phyloP scores from a whole-genome alignment of 2,797 vertebrate species.

The Echeneis naucrates region DNA sequence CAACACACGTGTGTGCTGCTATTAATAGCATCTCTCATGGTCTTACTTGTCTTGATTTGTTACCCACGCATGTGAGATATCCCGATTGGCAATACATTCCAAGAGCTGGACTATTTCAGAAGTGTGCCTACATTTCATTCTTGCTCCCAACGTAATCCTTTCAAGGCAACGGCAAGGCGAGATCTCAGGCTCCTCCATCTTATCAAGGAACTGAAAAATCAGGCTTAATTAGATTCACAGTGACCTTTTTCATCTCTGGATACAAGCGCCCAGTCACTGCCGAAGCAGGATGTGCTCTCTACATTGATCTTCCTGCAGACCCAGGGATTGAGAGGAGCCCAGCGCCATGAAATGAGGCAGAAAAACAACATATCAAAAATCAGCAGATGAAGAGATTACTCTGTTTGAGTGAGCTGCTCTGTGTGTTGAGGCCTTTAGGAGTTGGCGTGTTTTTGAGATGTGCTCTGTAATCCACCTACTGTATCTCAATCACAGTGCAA shows the following conservation, averaged over 20 bases:
- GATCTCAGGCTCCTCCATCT: constrained; percentile 63
- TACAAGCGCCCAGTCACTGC: constrained; percentile 68
- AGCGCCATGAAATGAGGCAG: constrained; percentile 69
- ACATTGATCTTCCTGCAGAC: constrained; percentile 81
- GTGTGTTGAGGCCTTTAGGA: constrained; percentile 64
- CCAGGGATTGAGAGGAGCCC: constrained; percentile 69
- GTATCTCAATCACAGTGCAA: constrained; percentile 67
- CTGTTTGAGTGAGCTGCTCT: constrained; percentile 67
- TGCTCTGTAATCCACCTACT: constrained; percentile 72
- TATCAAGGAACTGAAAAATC: constrained; percentile 79
- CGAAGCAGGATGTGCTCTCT: constrained; percentile 74
- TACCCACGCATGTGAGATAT: constrained; percentile 65
- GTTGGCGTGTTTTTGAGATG: constrained; percentile 58
- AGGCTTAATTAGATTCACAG: constrained; percentile 83
- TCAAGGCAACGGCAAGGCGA: constrained; percentile 57
- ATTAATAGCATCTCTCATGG: constrained; percentile 72
- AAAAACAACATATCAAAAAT: constrained; percentile 80
- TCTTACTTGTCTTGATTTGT: constrained; percentile 75
- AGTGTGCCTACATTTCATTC: constrained; percentile 69
- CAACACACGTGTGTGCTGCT: constrained; percentile 48
- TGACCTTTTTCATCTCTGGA: constrained; percentile 81
- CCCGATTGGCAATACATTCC: constrained; percentile 69
- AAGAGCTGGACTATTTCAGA: constrained; percentile 61
- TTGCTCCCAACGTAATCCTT: constrained; percentile 66
- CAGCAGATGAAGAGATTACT: constrained; percentile 81